Base-by-base conservation (phyloP, 2,113 vertebrate genomes). In the Hypocryptadius cinnamomeus region DNA sequence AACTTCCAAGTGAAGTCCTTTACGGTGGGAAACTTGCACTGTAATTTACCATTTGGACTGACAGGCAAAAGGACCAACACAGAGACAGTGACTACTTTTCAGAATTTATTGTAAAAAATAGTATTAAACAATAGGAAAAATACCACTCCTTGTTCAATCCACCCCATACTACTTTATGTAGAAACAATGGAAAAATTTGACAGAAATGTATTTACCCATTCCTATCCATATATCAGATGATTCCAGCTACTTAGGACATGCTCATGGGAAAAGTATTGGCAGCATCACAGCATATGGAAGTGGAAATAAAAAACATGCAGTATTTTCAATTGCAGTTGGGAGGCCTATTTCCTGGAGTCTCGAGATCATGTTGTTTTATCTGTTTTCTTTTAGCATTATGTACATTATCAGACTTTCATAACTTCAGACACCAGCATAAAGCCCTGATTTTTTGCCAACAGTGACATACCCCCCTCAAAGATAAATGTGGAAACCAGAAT, bases 341-440 rank as follows among this genome's bases (percentile, higher is more conserved):
- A 89, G 70, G 76, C 70, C 86, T 93, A 79, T 81, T 97, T 97
- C 94, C 94, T 95, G 88, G 71, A 94, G 92, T 92, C 89, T 65
- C 83, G 80, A 93, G 94, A 94, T 85, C 91, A 95, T 90, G 96
- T 87, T 90, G 92, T 95, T 95, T 96, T 95, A 95, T 96, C 87
- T 96, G 92, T 90, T 82, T 96, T 91, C 94, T 94, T 96, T 93
- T 74, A 94, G 89, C 95, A 96, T 94, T 95, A 97, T 89, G 96
- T 79, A 85, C 74, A 96, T 85, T 91, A 96, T 92, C 93, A 90
- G 88, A 83, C 70, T 88, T 92, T 90, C 78, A 80, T 87, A 97
- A 96, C 76, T 95, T 84, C 92, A 92, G 95, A 85, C 89, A 84
- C 79, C 73, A 54, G 50, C 87, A 93, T 84, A 96, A 95, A 95